These are phyloP conservation scores for Dorcus parallelipipedus DNA, from an alignment of 2,888 invertebrate genomes.

Conservation along the genomic window DNA sequence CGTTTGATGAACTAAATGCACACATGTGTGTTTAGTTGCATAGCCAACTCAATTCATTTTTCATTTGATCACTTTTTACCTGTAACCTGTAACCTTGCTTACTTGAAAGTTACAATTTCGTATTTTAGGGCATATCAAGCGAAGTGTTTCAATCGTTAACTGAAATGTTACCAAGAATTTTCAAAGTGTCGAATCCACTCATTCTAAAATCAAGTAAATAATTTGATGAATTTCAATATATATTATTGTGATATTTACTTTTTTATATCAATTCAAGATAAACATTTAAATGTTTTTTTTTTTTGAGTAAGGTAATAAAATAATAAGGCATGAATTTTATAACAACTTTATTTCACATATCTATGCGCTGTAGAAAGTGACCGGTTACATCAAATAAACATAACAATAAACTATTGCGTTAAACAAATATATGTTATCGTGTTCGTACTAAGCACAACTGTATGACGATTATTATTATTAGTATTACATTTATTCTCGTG, in stretches of 20 bases:
- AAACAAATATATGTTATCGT: conserved; percentile 9
- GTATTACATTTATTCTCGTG: conserved; percentile 8
- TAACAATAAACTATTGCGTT: conserved; percentile 9
- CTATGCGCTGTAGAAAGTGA: conserved; percentile 23
- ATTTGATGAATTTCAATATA: neutral
- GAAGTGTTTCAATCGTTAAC: conserved; percentile 79
- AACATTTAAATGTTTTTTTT: too few relatives aligned
- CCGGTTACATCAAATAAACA: conserved; percentile 8
- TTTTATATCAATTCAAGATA: too few relatives aligned
- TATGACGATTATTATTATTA: conserved; percentile 9
- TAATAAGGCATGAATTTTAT: conserved; percentile 12
- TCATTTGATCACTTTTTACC: too few relatives aligned
- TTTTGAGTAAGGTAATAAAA: too few relatives aligned
- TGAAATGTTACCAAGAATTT: conserved; percentile 87
- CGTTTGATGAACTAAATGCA: too few relatives aligned
- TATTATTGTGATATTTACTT: too few relatives aligned
- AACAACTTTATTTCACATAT: conserved; percentile 26
- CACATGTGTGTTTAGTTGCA: too few relatives aligned
- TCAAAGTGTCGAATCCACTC: conserved; percentile 91
- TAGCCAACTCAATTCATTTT: too few relatives aligned
- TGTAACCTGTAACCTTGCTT: neutral
- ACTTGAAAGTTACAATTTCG: conserved; percentile 11
- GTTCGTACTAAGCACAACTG: conserved; percentile 15
- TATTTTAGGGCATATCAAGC: conserved; percentile 68
- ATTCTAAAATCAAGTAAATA: conserved; percentile 56